These are phyloP conservation scores for Mycalesis mineus DNA, from an alignment of 2,888 invertebrate species.

Conservation along the genomic window DNA sequence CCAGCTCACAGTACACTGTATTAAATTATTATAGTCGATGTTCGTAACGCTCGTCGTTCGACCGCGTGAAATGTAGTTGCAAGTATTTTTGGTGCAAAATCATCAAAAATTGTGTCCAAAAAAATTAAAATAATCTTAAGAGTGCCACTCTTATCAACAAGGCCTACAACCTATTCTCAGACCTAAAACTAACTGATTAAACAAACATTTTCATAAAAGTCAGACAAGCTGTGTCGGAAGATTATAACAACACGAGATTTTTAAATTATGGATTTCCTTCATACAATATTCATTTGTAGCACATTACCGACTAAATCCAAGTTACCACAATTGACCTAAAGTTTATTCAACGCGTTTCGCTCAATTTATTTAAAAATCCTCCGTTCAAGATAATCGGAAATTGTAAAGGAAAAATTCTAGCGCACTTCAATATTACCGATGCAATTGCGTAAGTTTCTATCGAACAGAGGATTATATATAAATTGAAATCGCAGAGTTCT, in stretches of 20 bases:
- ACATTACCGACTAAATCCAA: neutral
- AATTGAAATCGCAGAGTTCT: constrained; percentile 27
- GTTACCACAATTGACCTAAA: constrained; percentile 1
- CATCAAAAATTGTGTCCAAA: too few relatives aligned
- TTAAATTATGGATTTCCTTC: neutral
- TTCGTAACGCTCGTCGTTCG: too few relatives aligned
- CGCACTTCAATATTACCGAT: constrained; percentile 28
- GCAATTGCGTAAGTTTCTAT: constrained; percentile 30
- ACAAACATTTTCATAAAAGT: too few relatives aligned
- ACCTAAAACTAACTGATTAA: too few relatives aligned
- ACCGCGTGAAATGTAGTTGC: too few relatives aligned
- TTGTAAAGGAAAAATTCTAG: constrained; percentile 29
- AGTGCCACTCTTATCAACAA: too few relatives aligned
- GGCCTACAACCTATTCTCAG: too few relatives aligned
- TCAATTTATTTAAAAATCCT: constrained; percentile 32
- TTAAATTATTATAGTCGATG: too few relatives aligned
- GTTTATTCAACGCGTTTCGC: constrained; percentile 6
- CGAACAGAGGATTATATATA: constrained; percentile 29
- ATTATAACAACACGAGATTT: too few relatives aligned
- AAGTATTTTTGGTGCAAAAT: too few relatives aligned
- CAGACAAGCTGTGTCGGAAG: too few relatives aligned
- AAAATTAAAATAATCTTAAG: too few relatives aligned
- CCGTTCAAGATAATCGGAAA: constrained; percentile 35
- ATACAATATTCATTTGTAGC: neutral
- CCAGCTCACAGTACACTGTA: neutral